Evolutionary conservation across 1,140 invertebrate species (phyloP).

Genomic region (Calephelis nemesis): DNA sequence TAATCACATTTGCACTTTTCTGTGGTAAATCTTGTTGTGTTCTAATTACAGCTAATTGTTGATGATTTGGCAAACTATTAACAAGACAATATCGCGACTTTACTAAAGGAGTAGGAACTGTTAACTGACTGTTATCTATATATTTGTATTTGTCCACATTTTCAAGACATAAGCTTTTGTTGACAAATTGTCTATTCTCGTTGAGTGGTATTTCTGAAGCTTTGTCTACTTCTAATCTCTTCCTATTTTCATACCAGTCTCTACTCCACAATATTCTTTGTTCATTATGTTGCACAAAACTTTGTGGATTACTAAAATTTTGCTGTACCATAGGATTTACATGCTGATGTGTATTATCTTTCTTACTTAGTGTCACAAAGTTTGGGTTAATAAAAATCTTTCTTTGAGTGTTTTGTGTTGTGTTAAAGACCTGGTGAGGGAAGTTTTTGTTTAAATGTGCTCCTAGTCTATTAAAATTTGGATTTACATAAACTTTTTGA

Average conservation of each 20-base stretch:
- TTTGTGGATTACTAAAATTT: not conserved
- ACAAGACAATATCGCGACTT: conserved; percentile 48
- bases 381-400: conserved; percentile 68
- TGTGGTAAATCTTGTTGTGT: conserved; percentile 5
- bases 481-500: conserved; percentile 60
- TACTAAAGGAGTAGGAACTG: conserved; percentile 2
- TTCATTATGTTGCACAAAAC: not conserved
- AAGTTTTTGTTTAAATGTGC: conserved; percentile 29
- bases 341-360: conserved; percentile 2
- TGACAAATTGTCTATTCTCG: not conserved
- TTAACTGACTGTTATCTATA: conserved; percentile 1
- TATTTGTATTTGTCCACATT: conserved; percentile 2
- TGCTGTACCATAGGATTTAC: not conserved
- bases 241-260: not conserved
- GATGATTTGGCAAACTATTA: conserved; percentile 24
- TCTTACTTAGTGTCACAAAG: conserved; percentile 43
- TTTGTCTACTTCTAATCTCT: not conserved
- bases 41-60: not conserved
- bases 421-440: not conserved
- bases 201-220: not conserved
- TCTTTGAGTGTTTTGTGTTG: conserved; percentile 33
- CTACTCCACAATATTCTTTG: not conserved
- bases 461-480: conserved; percentile 53
- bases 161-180: not conserved
- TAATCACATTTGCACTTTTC: not conserved